Base-by-base conservation (phyloP, 2,797 vertebrate species). In the Propithecus deckenii region DNA sequence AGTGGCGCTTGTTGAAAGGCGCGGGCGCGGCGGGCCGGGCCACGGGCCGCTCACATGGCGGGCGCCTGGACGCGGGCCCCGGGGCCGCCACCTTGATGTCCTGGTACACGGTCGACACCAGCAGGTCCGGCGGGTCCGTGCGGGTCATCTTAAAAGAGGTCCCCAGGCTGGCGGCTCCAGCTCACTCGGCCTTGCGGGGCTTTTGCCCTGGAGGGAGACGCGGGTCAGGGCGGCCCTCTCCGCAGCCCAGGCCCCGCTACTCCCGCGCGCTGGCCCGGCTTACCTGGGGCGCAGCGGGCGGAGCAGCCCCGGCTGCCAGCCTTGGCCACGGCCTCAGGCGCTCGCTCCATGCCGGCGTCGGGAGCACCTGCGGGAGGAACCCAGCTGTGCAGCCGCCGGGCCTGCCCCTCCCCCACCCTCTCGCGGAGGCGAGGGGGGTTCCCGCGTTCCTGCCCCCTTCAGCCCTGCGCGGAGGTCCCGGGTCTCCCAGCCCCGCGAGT, bases 1-100 rank as follows among this genome's bases (percentile, higher is more conserved):
- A 99, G 32, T 99, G 99, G 98, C 99, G 99, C 98, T 99, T 99
- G 98, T 99, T 99, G 98, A 99, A 99, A 96, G 98, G 99, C 98
- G 99, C 99, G 91, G 98, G 98, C 98, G 99, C 99, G 86, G 99
- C 98, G 96, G 99, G 99, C 67, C 99, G 99, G 97, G 99, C 99
- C 99, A 99, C 99, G 98, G 99, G 98, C 97, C 97, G 98, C 38
- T 99, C 99, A 99, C 99, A 99, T 95, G 99, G 98, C 97, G 97
- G 98, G 96, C 98, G 98, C 98, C 98, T 98, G 95, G 98, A 97
- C 84, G 98, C 95, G 57, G 98, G 98, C 97, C 98, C 98, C 79
- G 99, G 98, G 78, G 99, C 99, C 98, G 99, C 99, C 97, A 99
- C 98, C 96, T 99, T 98, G 98, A 99, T 99, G 98, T 99, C 99